Percentiles rank a stretch among this genome's conserved stretches.
Conservation (phyloP, 2,797 vertebrate genomes). For the Sebastes diploproa region DNA sequence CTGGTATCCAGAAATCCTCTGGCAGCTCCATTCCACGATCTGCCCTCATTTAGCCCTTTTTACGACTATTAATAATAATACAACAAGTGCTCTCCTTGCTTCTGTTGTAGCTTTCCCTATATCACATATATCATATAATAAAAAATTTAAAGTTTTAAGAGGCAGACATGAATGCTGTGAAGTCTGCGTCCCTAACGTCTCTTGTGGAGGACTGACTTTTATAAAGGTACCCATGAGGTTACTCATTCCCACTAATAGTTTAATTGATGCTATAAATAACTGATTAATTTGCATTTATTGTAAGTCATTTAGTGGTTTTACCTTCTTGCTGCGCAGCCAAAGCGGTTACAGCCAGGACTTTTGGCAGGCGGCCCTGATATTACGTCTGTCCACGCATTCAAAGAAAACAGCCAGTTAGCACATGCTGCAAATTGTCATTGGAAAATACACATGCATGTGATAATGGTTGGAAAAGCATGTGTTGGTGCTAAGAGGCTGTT, state of each 20-base stretch:
- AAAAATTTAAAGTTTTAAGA: neutral
- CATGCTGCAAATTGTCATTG: neutral
- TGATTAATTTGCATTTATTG: neutral
- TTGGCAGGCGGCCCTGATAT: neutral
- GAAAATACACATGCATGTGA: neutral
- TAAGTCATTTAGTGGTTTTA: slow-evolving; percentile 7
- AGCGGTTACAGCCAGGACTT: neutral
- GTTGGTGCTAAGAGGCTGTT: neutral
- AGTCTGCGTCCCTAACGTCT: neutral
- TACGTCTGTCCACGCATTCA: neutral
- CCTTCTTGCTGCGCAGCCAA: neutral
- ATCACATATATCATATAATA: slow-evolving; percentile 1
- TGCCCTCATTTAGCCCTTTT: slow-evolving; percentile 44
- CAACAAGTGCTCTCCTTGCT: neutral
- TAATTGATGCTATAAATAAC: slow-evolving; percentile 4
- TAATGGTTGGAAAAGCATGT: neutral
- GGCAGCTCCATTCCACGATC: slow-evolving; percentile 59
- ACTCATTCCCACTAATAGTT: neutral
- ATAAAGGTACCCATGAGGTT: slow-evolving; percentile 9
- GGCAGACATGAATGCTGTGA: neutral
- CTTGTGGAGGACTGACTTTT: neutral
- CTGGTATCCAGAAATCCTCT: slow-evolving; percentile 82
- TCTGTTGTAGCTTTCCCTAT: neutral
- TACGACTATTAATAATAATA: neutral
- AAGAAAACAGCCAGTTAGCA: neutral